A percentile compares a stretch with the other conserved stretches of the same genome.
These are phyloP conservation scores for Microtus pennsylvanicus DNA, from an alignment of 2,113 vertebrate genomes.

Conservation along the genomic window DNA sequence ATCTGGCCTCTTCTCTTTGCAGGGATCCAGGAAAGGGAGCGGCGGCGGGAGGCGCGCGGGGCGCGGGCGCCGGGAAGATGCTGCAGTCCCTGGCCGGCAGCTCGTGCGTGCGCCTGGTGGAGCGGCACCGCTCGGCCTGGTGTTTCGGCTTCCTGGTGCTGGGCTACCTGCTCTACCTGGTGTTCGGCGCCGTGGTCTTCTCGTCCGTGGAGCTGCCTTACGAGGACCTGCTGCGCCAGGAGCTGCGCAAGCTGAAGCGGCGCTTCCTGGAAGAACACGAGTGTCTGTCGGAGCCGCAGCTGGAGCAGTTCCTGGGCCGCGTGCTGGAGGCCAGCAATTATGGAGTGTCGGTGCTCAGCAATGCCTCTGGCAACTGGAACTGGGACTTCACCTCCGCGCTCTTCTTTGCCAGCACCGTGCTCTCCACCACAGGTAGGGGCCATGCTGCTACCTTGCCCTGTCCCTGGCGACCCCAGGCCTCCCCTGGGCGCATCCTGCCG, in stretches of 20 bases:
- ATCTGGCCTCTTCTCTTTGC: constrained; percentile 66
- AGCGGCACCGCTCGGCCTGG: constrained; percentile 94
- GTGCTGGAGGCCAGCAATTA: constrained; percentile 97
- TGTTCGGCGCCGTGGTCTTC: constrained; percentile 97
- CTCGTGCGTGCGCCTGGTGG: constrained; percentile 94
- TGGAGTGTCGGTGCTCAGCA: constrained; percentile 96
- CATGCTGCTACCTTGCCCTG: neutral
- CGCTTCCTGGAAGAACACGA: constrained; percentile 93
- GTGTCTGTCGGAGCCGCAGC: constrained; percentile 92
- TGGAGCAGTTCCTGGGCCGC: constrained; percentile 92
- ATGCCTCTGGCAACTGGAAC: constrained; percentile 95
- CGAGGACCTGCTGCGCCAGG: constrained; percentile 94
- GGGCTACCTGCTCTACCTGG: constrained; percentile 94
- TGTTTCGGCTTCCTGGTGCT: constrained; percentile 92
- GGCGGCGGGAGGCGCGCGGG: neutral
- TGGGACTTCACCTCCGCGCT: constrained; percentile 98
- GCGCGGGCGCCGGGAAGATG: constrained; percentile 87
- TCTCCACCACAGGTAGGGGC: constrained; percentile 95
- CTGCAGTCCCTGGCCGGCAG: constrained; percentile 94
- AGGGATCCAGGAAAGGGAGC: constrained; percentile 51
- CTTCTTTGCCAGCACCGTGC: constrained; percentile 97
- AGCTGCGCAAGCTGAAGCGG: constrained; percentile 91
- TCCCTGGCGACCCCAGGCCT: neutral
- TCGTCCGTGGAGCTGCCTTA: constrained; percentile 97
- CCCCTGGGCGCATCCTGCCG: neutral